Conservation (phyloP, 35 echinoderm and acorn worm genomes). For the Apostichopus parvimensis region DNA sequence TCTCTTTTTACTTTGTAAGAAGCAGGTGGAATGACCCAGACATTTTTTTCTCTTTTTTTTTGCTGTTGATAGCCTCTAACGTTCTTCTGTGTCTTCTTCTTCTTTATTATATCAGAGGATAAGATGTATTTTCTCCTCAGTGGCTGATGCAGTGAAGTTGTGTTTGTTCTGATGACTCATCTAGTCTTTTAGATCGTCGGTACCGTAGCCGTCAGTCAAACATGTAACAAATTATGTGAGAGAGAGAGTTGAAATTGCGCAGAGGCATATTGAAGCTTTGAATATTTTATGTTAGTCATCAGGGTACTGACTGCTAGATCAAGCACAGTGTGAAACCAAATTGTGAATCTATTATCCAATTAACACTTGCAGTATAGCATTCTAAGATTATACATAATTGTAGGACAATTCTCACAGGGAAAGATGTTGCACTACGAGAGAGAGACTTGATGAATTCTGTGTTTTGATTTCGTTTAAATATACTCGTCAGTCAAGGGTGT, state of each 20-base stretch:
- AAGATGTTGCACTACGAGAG: no score
- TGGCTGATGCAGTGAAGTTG: neutral
- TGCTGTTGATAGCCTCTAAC: neutral
- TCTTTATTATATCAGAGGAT: neutral
- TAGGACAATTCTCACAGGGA: neutral
- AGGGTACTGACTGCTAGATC: neutral
- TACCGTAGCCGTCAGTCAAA: neutral
- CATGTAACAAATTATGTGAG: neutral
- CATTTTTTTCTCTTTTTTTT: neutral
- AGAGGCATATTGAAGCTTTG: neutral
- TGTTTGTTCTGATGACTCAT: neutral
- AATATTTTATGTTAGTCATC: conserved; percentile 6
- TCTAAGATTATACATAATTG: neutral
- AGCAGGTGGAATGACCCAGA: neutral
- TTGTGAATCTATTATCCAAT: neutral
- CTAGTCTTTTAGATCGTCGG: neutral
- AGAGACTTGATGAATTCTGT: no score
- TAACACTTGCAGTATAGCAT: neutral
- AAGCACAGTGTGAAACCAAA: conserved; percentile 3
- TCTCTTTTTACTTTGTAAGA: neutral
- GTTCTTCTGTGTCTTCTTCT: neutral
- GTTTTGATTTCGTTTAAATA: neutral
- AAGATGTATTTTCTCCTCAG: neutral
- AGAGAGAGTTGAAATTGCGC: neutral
- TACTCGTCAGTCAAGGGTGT: neutral